Evolutionary conservation across 2,888 invertebrate genomes (phyloP).

Genomic region (Nomada ruficornis): DNA sequence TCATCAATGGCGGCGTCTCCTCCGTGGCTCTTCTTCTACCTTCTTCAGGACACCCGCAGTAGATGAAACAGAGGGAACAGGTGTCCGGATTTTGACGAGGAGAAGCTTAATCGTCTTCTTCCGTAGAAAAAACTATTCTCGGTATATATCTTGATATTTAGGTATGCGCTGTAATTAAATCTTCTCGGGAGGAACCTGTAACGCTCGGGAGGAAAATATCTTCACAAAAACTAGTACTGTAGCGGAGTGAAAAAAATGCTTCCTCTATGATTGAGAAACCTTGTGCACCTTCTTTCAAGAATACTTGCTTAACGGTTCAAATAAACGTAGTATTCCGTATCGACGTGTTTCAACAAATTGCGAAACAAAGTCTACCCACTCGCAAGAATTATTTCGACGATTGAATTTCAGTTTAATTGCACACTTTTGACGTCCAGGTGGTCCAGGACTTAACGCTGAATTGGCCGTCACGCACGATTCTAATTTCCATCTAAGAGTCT

Average conservation of each 20-base stretch:
- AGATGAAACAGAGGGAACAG: conserved; percentile 34
- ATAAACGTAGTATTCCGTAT: too few species aligned
- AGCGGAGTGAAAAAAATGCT: too few species aligned
- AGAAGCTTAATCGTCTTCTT: conserved; percentile 47
- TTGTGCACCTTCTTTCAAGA: too few species aligned
- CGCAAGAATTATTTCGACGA: too few species aligned
- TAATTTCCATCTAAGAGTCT: conserved; percentile 35
- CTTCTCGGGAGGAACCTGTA: not conserved
- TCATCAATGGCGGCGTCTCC: conserved; percentile 49
- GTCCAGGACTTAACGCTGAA: not conserved
- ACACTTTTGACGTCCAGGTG: not conserved
- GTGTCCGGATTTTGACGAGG: conserved; percentile 40
- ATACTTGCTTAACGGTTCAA: too few species aligned
- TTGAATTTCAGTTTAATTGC: too few species aligned
- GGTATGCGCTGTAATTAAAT: conserved; percentile 8
- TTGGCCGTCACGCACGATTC: conserved; percentile 50
- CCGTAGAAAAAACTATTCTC: conserved; percentile 2
- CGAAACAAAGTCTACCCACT: too few species aligned
- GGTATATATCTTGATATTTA: conserved; percentile 1
- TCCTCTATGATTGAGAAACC: too few species aligned
- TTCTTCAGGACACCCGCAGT: conserved; percentile 20
- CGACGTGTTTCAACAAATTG: too few species aligned
- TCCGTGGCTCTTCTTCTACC: conserved; percentile 14
- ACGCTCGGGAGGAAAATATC: not conserved
- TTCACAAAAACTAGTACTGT: not conserved